Percentiles rank a stretch among this genome's conserved stretches.
These are phyloP conservation scores for Steinernema khuongi DNA, from an alignment of 1,140 invertebrate genomes.

Conservation along the genomic window DNA sequence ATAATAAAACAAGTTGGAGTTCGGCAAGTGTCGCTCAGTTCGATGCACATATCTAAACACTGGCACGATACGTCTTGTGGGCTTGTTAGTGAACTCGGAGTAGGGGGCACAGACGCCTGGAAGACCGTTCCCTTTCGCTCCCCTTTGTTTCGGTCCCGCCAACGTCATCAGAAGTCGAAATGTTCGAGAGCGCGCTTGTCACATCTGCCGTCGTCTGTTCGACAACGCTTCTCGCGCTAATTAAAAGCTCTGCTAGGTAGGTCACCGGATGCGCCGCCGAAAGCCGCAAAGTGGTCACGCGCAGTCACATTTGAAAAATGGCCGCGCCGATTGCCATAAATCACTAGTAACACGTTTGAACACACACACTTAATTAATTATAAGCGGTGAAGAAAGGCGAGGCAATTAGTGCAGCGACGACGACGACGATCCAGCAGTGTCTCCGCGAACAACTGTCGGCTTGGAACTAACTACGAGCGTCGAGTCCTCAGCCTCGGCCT, in stretches of 20 bases:
- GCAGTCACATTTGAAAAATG: not conserved
- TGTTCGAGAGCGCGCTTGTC: not conserved
- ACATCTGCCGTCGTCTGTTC: not conserved
- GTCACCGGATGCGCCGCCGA: not conserved
- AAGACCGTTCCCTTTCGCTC: not conserved
- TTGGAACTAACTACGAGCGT: constrained; percentile 4
- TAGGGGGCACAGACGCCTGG: no score
- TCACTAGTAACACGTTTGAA: not conserved
- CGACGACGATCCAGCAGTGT: not conserved
- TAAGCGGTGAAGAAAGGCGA: not conserved
- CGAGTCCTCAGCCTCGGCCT: not conserved
- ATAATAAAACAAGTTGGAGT: not conserved
- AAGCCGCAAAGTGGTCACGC: constrained; percentile 1
- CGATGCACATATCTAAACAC: not conserved
- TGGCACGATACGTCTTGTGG: no score
- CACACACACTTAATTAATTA: constrained; percentile 10
- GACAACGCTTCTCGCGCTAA: not conserved
- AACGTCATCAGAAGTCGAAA: not conserved
- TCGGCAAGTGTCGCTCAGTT: not conserved
- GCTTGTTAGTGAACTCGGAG: no score
- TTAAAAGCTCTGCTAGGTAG: not conserved
- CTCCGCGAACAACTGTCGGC: not conserved
- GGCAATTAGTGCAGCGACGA: not conserved
- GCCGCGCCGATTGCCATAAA: constrained; percentile 6
- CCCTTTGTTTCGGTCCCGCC: not conserved